Conservation (phyloP, 92 coral and sea anemone genomes). For the Muricea muricata region DNA sequence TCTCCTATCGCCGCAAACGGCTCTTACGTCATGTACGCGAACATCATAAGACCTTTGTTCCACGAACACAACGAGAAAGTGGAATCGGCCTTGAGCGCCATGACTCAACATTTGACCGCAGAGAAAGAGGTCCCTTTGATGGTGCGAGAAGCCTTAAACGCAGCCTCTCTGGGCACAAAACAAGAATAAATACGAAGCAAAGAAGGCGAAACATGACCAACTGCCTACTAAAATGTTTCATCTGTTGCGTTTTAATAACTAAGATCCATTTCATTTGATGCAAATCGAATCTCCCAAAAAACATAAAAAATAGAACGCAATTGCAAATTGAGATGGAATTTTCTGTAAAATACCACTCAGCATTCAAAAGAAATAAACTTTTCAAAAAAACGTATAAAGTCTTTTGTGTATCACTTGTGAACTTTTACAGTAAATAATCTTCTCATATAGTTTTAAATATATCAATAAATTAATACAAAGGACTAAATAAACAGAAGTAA, state of each 20-base stretch:
- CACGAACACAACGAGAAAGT: slow-evolving; percentile 80
- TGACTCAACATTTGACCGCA: slow-evolving; percentile 71
- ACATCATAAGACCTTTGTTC: slow-evolving; percentile 82
- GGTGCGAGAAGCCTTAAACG: background rate
- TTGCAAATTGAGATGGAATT: background rate
- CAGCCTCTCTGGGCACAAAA: background rate
- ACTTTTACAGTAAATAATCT: no score
- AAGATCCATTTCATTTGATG: background rate
- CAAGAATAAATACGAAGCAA: background rate
- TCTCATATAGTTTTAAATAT: no score
- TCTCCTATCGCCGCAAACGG: slow-evolving; percentile 85
- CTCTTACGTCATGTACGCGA: slow-evolving; percentile 71
- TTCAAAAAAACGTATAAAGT: background rate
- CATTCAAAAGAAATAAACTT: background rate
- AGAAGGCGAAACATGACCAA: background rate
- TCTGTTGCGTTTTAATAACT: background rate
- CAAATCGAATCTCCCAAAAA: no score
- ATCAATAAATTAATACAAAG: no score
- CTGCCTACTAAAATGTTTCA: background rate
- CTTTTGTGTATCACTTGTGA: no score
- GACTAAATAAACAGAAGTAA: no score
- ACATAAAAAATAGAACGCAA: no score
- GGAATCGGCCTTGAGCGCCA: slow-evolving; percentile 76
- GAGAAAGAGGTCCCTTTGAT: background rate
- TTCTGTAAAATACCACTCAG: background rate